These are phyloP conservation scores for Trachythela sp. DNA, from an alignment of 64 coral and sea anemone species.

Conservation along the genomic window DNA sequence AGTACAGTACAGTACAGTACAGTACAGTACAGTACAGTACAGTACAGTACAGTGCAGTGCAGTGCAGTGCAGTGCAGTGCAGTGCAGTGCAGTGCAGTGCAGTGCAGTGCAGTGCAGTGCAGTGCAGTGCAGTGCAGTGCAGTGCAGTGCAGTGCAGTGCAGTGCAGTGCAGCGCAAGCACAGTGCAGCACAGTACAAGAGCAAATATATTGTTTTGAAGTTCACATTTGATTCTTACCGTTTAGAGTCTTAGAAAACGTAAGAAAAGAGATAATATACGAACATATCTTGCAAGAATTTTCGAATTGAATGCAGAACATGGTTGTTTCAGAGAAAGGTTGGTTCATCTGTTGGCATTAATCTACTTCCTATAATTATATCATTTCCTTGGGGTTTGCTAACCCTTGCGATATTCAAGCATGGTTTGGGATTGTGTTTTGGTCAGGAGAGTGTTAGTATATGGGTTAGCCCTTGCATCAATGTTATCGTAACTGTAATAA, in stretches of 20 bases:
- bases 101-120: too few relatives aligned
- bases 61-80: background rate
- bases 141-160: background rate
- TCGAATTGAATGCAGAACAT: slow-evolving; percentile 12
- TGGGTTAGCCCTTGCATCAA: too few relatives aligned
- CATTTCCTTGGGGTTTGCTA: too few relatives aligned
- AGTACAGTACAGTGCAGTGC: background rate
- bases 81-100: too few relatives aligned
- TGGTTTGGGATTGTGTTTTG: too few relatives aligned
- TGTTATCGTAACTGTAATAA: too few relatives aligned
- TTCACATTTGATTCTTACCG: background rate
- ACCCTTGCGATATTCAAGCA: too few relatives aligned
- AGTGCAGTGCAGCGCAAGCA: too few relatives aligned
- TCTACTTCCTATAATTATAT: too few relatives aligned
- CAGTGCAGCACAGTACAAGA: too few relatives aligned
- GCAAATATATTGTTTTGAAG: background rate
- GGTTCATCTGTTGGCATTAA: background rate
- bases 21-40: background rate
- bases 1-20: background rate
- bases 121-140: too few relatives aligned
- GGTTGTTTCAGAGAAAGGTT: slow-evolving; percentile 25
- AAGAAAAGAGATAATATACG: slow-evolving; percentile 22
- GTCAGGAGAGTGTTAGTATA: too few relatives aligned
- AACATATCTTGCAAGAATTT: slow-evolving; percentile 2
- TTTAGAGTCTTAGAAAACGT: background rate